Base-by-base conservation (phyloP, 2,113 vertebrate genomes). In the Rostratula benghalensis region DNA sequence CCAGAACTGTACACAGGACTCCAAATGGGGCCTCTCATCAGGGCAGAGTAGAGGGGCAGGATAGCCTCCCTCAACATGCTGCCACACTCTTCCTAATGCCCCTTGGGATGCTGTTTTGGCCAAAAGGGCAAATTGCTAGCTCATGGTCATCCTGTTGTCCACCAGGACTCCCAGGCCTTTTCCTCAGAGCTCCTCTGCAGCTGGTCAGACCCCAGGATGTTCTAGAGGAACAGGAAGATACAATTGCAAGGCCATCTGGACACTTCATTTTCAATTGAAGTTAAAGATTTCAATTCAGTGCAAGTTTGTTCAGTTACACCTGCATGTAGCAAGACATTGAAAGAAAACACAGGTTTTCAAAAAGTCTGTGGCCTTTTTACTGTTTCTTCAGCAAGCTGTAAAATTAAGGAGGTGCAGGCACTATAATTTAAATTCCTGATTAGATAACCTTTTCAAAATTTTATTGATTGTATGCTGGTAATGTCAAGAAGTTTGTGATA, bases 231-330 rank as follows among this genome's bases (percentile, higher is more conserved):
- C 24, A 90, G 50, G 79, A 91, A 87, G 89, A 96, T 83, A 54
- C 91, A 97, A 96, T 97, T 97, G 96, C 84, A 78, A 93, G 77
- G 67, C 94, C 97, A 96, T 95, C 94, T 97, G 96, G 76, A 95
- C 67, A 94, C 95, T 95, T 97, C 24, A 71, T 89, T 97, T 95
- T 95, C 77, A 57, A 46, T 74, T 95, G 70, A 97, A 97, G 92
- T 94, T 94, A 96, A 92, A 94, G 60, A 79, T 89, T 97, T 93
- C 4, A 2, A 70, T 95, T 95, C 54, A 73, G 80, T 63, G 21
- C 12, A 43, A 53, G 51, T 28, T 53, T 53, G 24, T 53, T 53
- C 9, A 6, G 27, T 53, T 91, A 93, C 63, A 69, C 94, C 64
- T 78, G 33, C 77, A 83, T 65, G 59, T 11, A 96, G 76, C 83